Percentiles rank a stretch among this genome's conserved stretches.
Evolutionary conservation across 1,140 invertebrate species (phyloP).

Genomic region (Diorhabda carinulata): DNA sequence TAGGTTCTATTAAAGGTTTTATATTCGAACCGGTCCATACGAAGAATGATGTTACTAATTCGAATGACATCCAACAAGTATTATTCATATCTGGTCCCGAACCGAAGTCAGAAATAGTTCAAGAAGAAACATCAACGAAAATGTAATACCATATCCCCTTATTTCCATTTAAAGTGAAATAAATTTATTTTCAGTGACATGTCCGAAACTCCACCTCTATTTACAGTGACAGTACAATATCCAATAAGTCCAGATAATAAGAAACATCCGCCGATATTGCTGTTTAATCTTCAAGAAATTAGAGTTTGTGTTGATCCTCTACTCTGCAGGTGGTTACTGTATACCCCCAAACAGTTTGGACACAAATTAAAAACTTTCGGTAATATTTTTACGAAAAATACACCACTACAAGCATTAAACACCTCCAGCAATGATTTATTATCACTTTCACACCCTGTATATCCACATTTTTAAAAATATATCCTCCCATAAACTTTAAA

Average conservation of each 20-base stretch:
- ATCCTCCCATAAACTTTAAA: too few species aligned
- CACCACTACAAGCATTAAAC: background rate
- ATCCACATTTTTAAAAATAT: too few species aligned
- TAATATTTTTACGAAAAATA: background rate
- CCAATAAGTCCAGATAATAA: slow-evolving; percentile 50
- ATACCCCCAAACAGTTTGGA: slow-evolving; percentile 41
- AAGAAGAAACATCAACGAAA: background rate
- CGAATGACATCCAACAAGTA: slow-evolving; percentile 51
- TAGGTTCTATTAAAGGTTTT: slow-evolving; percentile 53
- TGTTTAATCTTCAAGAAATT: slow-evolving; percentile 57
- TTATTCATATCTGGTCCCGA: slow-evolving; percentile 59
- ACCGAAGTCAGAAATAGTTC: slow-evolving; percentile 31
- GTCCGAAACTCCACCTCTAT: slow-evolving; percentile 34
- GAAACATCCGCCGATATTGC: slow-evolving; percentile 55
- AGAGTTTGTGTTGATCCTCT: slow-evolving; percentile 59
- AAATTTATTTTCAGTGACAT: background rate
- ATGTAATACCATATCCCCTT: background rate
- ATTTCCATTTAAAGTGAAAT: background rate
- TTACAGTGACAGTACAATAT: slow-evolving; percentile 53
- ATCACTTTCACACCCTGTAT: too few species aligned
- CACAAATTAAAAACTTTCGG: background rate
- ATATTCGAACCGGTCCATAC: slow-evolving; percentile 44
- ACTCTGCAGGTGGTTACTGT: slow-evolving; percentile 59
- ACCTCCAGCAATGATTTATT: background rate
- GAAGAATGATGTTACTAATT: slow-evolving; percentile 10